Evolutionary conservation across 2,888 invertebrate genomes (phyloP), one percentile per base, ranked within the genome.

Genomic region (Chalcosyrphus nemorum): DNA sequence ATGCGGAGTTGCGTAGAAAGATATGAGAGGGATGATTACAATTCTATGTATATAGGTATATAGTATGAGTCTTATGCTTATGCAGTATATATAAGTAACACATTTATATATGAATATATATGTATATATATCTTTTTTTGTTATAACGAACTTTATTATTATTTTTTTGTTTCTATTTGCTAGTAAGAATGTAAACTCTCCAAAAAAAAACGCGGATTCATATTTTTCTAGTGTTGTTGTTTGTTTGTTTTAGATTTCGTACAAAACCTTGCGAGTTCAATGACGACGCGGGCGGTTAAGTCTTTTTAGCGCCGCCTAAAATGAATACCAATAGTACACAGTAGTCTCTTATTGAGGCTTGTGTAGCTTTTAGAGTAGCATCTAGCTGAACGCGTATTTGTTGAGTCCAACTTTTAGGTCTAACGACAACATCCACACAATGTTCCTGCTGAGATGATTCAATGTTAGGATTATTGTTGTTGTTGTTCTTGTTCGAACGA

Each of bases 11-110:
- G 78, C 68, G 74, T 63, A 32, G 63, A 74, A n/a, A 78, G 21
- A 38, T 38, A 56, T 21, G 54, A n/a, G n/a, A n/a, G 74, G 63
- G 65, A 80, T 63, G 61, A n/a, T 47, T 71, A 52, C 57, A 59
- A 27, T 59, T 72, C 61, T 71, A 76, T 82, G 66, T 63, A 56
- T 68, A 70, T 59, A 71, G 71, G 38, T 72, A 68, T 70, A 72
- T 66, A 78, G 52, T 59, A 59, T 84, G 70, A 75, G 61, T 57
- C 84, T 84, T 80, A 84, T 52, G 9, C 41, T 74, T 84, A 84
- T 68, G 70, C 80, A 68, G 56, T 84, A 84, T 84, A 71, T 76
- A 78, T 84, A 84, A 65, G 74, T 75, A 84, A 84, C 78, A 84
- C 70, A 78, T 84, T 80, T 72, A 75, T 84, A 84, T 80, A 80